Evolutionary conservation across 2,113 vertebrate genomes (phyloP), one percentile per base, ranked within the genome.

Genomic region (Furnarius figulus): DNA sequence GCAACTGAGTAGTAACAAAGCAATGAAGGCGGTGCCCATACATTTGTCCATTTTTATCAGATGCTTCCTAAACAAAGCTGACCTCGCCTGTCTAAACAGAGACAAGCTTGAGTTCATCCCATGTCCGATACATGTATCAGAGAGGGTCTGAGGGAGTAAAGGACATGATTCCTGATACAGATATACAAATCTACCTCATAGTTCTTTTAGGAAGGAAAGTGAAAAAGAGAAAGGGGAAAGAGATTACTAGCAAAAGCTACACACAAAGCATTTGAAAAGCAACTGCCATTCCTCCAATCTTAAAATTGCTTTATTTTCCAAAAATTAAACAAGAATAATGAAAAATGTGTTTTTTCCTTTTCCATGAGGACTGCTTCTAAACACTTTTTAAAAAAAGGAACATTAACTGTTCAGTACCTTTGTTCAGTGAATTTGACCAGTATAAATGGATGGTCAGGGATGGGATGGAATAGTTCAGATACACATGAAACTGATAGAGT

Each of bases 71-170:
- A 89, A 86, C 7, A 77, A 63, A 50, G 18, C 25, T 2, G 0
- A 27, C 42, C 37, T 63, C 10, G 4, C 15, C 79, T 74, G 10
- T 39, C 71, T 40, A 87, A 89, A 63, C 7, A 78, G n/a, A 90
- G 22, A 81, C n/a, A 61, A 82, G 31, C 28, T 39, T 72, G 20
- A 81, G n/a, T 44, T 74, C 24, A 55, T 49, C 14, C 19, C 2
- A 1, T 14, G 4, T 56, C 56, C 21, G 28, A 39, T 62, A 65
- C 0, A 3, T 8, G 3, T 27, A 42, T 21, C 30, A 52, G 8
- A 88, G 40, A 27, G 49, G 44, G 39, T 70, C 39, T 71, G 39
- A 71, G 52, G 13, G 17, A 75, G 22, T 25, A 49, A 76, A 76
- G 39, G 9, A 80, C 17, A 55, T 31, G 24, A 70, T 46, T 71